These are phyloP conservation scores for Ceratosolen solmsi DNA, from an alignment of 1,140 invertebrate species.

Conservation along the genomic window DNA sequence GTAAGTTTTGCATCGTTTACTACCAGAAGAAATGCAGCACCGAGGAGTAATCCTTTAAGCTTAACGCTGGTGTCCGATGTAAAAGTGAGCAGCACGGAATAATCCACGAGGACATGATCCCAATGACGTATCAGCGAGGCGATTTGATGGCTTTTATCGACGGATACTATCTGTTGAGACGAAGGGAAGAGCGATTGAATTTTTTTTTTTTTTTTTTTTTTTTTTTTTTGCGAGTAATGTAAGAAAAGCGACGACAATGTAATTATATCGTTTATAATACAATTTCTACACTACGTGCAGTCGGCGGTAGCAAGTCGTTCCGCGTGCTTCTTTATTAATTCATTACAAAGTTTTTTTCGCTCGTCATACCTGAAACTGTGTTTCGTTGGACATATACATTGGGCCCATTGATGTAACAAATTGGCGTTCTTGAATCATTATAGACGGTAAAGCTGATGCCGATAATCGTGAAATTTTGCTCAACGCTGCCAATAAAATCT, in stretches of 20 bases:
- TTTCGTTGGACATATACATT: conserved; percentile 61
- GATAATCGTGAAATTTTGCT: conserved; percentile 61
- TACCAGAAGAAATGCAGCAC: conserved; percentile 64
- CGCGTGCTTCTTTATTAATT: too few species aligned
- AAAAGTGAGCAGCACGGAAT: conserved; percentile 60
- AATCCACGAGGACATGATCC: conserved; percentile 59
- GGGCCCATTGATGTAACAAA: conserved; percentile 62
- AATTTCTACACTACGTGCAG: too few species aligned
- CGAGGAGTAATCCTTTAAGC: conserved; percentile 63
- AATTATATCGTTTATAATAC: too few species aligned
- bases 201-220: too few species aligned
- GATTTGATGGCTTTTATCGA: conserved; percentile 60
- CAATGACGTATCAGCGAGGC: conserved; percentile 64
- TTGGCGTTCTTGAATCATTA: conserved; percentile 44
- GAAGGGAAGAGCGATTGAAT: background rate
- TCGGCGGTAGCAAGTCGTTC: too few species aligned
- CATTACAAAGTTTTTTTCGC: too few species aligned
- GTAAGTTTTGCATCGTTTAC: conserved; percentile 19
- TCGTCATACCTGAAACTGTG: conserved; percentile 60
- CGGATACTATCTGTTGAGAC: conserved; percentile 56
- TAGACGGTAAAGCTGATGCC: conserved; percentile 63
- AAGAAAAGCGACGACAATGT: too few species aligned
- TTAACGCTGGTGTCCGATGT: conserved; percentile 58
- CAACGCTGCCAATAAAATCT: conserved; percentile 60
- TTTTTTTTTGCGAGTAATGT: too few species aligned